phyloP scores from a whole-genome alignment of 2,888 invertebrate species.

The Callyntrura sp. region DNA sequence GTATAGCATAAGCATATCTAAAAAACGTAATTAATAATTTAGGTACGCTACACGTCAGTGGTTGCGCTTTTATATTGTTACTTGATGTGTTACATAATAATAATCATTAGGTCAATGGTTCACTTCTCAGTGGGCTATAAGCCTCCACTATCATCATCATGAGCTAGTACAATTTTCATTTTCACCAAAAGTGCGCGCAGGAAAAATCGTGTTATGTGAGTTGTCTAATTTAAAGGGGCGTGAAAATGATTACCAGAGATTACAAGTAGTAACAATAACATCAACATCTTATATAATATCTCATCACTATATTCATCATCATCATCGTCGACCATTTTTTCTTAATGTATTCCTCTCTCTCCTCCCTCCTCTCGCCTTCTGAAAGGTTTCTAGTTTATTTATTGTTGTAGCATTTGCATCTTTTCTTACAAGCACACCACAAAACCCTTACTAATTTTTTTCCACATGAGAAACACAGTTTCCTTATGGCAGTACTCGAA shows the following conservation, averaged over 20 bases:
- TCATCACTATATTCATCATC: conserved; percentile 9
- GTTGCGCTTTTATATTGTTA: neutral
- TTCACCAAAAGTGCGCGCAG: conserved; percentile 30
- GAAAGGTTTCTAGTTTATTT: too few relatives aligned
- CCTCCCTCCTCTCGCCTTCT: too few relatives aligned
- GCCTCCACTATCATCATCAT: too few relatives aligned
- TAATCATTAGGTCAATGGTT: neutral
- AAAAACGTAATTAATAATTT: neutral
- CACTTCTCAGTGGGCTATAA: neutral
- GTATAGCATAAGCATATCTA: too few relatives aligned
- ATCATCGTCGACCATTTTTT: neutral
- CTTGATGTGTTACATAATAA: neutral
- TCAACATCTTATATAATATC: conserved; percentile 22
- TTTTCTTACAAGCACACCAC: too few relatives aligned
- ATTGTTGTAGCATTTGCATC: too few relatives aligned
- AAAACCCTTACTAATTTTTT: neutral
- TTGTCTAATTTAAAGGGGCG: conserved; percentile 17
- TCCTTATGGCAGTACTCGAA: neutral
- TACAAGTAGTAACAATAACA: neutral
- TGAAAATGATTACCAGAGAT: neutral
- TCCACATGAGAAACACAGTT: neutral
- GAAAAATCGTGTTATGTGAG: neutral
- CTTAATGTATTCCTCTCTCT: neutral
- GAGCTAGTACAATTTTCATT: neutral
- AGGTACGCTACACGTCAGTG: too few relatives aligned